Percentiles rank a stretch among this genome's conserved stretches.
Conservation (phyloP, 2,888 invertebrate species). For the Craniophora ligustri region DNA sequence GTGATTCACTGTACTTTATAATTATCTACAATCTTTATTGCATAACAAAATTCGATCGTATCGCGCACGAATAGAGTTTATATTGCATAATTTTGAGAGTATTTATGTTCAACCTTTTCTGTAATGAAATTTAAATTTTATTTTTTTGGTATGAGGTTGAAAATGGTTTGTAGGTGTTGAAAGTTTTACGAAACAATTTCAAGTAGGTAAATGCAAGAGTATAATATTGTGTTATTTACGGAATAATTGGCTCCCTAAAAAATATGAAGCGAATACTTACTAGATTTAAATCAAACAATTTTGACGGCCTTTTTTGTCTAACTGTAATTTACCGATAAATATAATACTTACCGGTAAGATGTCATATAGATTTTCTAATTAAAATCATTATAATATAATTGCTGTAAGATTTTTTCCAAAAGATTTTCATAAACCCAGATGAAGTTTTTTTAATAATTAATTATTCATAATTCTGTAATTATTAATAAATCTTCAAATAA, state of each 20-base stretch:
- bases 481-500: too few relatives aligned
- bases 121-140: not conserved
- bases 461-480: too few relatives aligned
- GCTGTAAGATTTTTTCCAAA: too few relatives aligned
- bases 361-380: too few relatives aligned
- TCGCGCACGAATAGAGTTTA: conserved; percentile 1
- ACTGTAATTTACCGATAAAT: too few relatives aligned
- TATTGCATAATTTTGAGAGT: not conserved
- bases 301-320: too few relatives aligned
- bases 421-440: too few relatives aligned
- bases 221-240: conserved; percentile 46
- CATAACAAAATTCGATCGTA: conserved; percentile 26
- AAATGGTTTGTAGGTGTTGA: not conserved
- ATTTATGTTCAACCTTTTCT: not conserved
- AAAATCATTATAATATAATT: too few relatives aligned
- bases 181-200: conserved; percentile 10
- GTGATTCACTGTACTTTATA: conserved; percentile 21
- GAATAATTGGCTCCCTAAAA: conserved; percentile 50
- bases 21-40: conserved; percentile 13
- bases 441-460: too few relatives aligned
- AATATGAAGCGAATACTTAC: too few relatives aligned
- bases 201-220: not conserved
- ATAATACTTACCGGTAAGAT: too few relatives aligned
- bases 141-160: not conserved
- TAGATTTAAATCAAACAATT: too few relatives aligned